A percentile compares a stretch with the other conserved stretches of the same genome.
Evolutionary conservation across 2,113 vertebrate genomes (phyloP).

Genomic region (Tetrao urogallus): DNA sequence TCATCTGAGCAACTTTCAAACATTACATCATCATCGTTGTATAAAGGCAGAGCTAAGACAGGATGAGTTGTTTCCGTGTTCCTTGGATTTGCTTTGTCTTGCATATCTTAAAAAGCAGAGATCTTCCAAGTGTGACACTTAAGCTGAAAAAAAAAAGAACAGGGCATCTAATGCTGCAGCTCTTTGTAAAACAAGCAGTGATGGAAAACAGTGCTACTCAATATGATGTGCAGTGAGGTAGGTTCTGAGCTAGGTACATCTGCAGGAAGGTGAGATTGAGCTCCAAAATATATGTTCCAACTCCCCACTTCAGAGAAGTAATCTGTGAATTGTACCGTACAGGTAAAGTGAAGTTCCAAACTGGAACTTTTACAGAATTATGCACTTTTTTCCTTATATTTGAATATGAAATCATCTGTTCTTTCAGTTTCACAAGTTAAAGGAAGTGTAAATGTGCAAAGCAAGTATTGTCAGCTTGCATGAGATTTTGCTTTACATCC

Average conservation of each 20-base stretch:
- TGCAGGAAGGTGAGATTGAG: background rate
- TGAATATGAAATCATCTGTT: background rate
- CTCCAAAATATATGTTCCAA: background rate
- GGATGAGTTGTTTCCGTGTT: background rate
- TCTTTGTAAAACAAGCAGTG: background rate
- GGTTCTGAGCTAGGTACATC: background rate
- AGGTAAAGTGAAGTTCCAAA: background rate
- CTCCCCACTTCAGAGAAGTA: background rate
- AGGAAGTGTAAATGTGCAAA: background rate
- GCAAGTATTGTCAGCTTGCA: background rate
- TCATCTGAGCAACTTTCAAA: background rate
- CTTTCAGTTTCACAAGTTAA: background rate
- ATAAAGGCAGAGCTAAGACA: background rate
- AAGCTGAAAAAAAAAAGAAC: background rate
- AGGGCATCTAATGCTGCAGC: background rate
- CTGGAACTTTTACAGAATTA: background rate
- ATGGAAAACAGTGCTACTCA: background rate
- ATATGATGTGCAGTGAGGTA: background rate
- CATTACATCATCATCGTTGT: background rate
- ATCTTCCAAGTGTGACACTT: background rate
- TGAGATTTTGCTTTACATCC: background rate
- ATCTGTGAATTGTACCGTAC: background rate
- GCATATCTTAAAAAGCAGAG: background rate
- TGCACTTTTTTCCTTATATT: background rate
- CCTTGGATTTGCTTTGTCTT: background rate